These are phyloP conservation scores for Austrolebias charrua DNA, from an alignment of 2,797 vertebrate genomes.

Conservation along the genomic window DNA sequence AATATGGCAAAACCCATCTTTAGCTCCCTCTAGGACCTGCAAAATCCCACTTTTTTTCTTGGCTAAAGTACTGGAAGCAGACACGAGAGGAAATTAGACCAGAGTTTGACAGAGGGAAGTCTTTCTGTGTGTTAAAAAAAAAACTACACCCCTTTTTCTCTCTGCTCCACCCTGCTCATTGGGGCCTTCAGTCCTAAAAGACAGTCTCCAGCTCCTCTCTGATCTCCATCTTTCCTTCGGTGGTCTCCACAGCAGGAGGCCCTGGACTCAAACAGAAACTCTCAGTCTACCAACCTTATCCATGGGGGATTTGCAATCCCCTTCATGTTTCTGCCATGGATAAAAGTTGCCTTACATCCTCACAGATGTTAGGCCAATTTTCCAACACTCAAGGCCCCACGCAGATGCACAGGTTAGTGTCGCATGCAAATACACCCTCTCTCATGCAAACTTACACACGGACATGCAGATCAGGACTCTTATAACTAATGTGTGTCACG, in stretches of 20 bases:
- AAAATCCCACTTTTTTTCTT: constrained; percentile 16
- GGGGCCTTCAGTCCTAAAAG: constrained; percentile 33
- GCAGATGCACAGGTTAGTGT: constrained; percentile 56
- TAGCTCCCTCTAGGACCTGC: constrained; percentile 35
- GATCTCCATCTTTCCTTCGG: constrained; percentile 48
- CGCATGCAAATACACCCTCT: constrained; percentile 35
- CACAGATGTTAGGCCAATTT: constrained; percentile 70
- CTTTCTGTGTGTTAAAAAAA: constrained; percentile 48
- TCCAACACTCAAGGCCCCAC: constrained; percentile 49
- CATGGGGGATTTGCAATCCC: constrained; percentile 56
- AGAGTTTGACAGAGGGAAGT: constrained; percentile 27
- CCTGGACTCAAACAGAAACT: constrained; percentile 53
- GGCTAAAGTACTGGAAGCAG: constrained; percentile 43
- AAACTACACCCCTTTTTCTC: constrained; percentile 45
- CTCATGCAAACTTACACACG: constrained; percentile 2
- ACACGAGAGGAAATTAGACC: constrained; percentile 47
- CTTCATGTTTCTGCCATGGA: constrained; percentile 51
- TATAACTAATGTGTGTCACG: constrained; percentile 41
- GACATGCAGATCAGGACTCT: constrained; percentile 30
- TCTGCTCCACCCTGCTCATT: constrained; percentile 47
- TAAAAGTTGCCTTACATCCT: constrained; percentile 69
- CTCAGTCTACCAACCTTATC: constrained; percentile 21
- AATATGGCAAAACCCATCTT: constrained; percentile 65
- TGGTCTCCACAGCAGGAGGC: constrained; percentile 44
- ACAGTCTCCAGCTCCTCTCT: constrained; percentile 44